Percentiles rank a stretch among this genome's conserved stretches.
phyloP scores from a whole-genome alignment of 2,113 vertebrate species.

The Cavia porcellus region DNA sequence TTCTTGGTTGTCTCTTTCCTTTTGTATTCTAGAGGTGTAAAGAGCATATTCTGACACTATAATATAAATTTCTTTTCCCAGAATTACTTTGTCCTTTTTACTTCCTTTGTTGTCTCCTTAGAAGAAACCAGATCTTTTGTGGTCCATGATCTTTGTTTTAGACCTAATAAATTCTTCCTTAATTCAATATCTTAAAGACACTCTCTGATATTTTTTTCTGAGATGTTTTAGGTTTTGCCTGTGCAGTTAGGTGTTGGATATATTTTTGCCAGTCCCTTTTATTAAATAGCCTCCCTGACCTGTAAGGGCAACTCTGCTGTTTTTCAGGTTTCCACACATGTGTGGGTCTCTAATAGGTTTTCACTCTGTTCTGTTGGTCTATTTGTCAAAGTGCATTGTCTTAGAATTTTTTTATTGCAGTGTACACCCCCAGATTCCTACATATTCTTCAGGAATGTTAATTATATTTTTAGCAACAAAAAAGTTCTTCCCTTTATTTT shows the following conservation, averaged over 20 bases:
- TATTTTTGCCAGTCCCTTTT: neutral
- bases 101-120: constrained; percentile 3
- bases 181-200: constrained; percentile 2
- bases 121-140: constrained; percentile 7
- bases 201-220: constrained; percentile 41
- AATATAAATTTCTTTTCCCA: constrained; percentile 28
- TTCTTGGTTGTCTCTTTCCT: constrained; percentile 31
- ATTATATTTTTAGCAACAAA: constrained; percentile 43
- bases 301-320: neutral
- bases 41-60: neutral
- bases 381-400: constrained; percentile 9
- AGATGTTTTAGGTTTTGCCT: constrained; percentile 30
- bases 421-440: neutral
- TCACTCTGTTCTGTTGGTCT: neutral
- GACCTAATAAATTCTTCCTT: constrained; percentile 3
- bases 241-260: constrained; percentile 36
- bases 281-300: neutral
- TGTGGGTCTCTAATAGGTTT: neutral
- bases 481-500: constrained; percentile 49
- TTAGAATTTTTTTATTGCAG: constrained; percentile 48
- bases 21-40: constrained; percentile 15
- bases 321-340: neutral
- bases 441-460: constrained; percentile 31
- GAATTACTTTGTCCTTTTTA: neutral
- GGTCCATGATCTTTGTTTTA: constrained; percentile 39